Evolutionary conservation across 2,113 vertebrate species (phyloP).

Genomic region (Dromaius novaehollandiae): DNA sequence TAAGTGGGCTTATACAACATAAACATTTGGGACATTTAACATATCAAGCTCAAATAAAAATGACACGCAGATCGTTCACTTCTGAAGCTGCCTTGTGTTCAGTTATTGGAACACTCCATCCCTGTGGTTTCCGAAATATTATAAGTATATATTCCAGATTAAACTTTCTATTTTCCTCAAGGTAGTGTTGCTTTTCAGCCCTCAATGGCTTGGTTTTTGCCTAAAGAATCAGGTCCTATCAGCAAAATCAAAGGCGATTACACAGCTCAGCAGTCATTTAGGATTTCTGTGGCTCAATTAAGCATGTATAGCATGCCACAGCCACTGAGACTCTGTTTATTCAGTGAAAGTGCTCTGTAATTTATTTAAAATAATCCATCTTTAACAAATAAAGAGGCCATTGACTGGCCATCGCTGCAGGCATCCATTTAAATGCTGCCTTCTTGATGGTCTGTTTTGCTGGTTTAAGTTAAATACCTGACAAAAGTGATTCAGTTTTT

Average conservation of each 20-base stretch:
- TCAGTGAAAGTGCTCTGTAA: constrained; percentile 99
- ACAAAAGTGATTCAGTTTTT: constrained; percentile 82
- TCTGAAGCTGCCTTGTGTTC: constrained; percentile 88
- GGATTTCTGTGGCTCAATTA: constrained; percentile 92
- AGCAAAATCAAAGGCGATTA: constrained; percentile 89
- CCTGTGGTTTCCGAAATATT: constrained; percentile 86
- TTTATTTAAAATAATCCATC: constrained; percentile 99
- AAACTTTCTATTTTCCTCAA: constrained; percentile 80
- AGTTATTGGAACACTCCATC: constrained; percentile 85
- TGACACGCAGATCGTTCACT: constrained; percentile 78
- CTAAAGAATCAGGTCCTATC: constrained; percentile 87
- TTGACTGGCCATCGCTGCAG: constrained; percentile 90
- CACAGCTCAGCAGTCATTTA: constrained; percentile 89
- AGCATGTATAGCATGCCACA: constrained; percentile 90
- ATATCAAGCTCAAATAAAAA: constrained; percentile 82
- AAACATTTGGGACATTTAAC: constrained; percentile 81
- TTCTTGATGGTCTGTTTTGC: constrained; percentile 87
- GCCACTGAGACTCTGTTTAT: constrained; percentile 98
- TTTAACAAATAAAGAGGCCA: constrained; percentile 99
- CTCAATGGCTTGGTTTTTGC: constrained; percentile 80
- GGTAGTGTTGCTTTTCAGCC: constrained; percentile 81
- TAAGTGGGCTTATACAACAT: constrained; percentile 74
- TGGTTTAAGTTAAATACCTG: constrained; percentile 83
- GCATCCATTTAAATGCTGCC: constrained; percentile 88
- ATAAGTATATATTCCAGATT: constrained; percentile 85